These are phyloP conservation scores for Punctoribates punctum DNA, from an alignment of 2,888 invertebrate genomes.

Conservation along the genomic window DNA sequence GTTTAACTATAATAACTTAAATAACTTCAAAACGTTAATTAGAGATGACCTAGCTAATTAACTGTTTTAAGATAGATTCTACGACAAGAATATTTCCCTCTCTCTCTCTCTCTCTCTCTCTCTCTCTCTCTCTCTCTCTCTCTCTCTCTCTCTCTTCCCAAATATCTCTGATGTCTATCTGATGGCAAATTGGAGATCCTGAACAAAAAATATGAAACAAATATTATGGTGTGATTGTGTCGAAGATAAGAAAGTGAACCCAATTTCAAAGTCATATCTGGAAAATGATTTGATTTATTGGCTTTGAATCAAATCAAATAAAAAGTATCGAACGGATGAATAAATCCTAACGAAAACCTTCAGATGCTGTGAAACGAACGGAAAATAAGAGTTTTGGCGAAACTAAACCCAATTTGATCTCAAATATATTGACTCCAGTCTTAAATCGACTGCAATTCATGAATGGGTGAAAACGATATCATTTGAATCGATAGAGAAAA, in stretches of 20 bases:
- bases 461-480: conserved; percentile 14
- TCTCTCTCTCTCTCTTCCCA: too few relatives aligned
- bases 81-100: too few relatives aligned
- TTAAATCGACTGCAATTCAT: neutral
- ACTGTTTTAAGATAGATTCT: too few relatives aligned
- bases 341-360: neutral
- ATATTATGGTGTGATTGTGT: neutral
- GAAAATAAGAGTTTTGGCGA: conserved; percentile 4
- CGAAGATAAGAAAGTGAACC: neutral
- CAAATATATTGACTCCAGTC: neutral
- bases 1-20: too few relatives aligned
- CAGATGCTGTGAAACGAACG: neutral
- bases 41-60: too few relatives aligned
- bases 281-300: conserved; percentile 23
- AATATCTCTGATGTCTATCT: too few relatives aligned
- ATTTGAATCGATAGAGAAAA: conserved; percentile 28
- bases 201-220: neutral
- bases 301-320: conserved; percentile 19
- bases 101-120: too few relatives aligned
- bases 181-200: too few relatives aligned
- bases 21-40: too few relatives aligned
- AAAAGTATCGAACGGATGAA: conserved; percentile 16
- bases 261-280: conserved; percentile 8
- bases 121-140: too few relatives aligned
- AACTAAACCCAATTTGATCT: conserved; percentile 35